These are phyloP conservation scores for Bactericera cockerelli DNA, from an alignment of 1,140 invertebrate species.

Conservation along the genomic window DNA sequence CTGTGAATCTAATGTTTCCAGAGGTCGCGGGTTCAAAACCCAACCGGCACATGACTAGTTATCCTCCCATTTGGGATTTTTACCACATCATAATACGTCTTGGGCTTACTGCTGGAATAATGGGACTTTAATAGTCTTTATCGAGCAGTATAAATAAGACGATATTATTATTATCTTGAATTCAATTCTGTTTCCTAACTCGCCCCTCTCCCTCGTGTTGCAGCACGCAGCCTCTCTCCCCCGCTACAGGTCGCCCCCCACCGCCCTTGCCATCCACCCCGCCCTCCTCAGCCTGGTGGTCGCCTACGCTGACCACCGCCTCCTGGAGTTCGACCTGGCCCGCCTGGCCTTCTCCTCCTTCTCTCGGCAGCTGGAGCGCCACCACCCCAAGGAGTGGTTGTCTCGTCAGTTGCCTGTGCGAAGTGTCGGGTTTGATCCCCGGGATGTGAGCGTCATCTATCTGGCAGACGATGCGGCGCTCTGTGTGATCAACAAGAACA, in stretches of 20 bases:
- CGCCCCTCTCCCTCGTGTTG: too few species aligned
- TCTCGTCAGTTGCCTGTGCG: slow-evolving; percentile 32
- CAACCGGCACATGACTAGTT: too few species aligned
- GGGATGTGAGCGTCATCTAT: slow-evolving; percentile 40
- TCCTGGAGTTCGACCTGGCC: slow-evolving; percentile 49
- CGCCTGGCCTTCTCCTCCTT: slow-evolving; percentile 38
- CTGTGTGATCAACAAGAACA: slow-evolving; percentile 41
- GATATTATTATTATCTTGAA: too few species aligned
- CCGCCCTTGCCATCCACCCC: slow-evolving; percentile 45
- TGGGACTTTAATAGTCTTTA: too few species aligned
- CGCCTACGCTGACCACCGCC: slow-evolving; percentile 52
- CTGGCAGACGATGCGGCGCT: slow-evolving; percentile 44
- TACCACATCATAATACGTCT: too few species aligned
- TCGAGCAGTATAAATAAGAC: too few species aligned
- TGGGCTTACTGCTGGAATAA: too few species aligned
- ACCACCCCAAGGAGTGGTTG: slow-evolving; percentile 32
- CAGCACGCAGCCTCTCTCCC: slow-evolving; percentile 40
- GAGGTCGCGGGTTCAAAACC: too few species aligned
- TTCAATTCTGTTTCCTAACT: too few species aligned
- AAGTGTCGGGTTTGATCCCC: slow-evolving; percentile 39
- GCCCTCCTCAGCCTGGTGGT: slow-evolving; percentile 38
- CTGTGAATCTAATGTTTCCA: too few species aligned
- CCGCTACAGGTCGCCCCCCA: slow-evolving; percentile 42
- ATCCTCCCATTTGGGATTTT: too few species aligned
- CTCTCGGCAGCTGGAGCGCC: slow-evolving; percentile 33